Conservation (phyloP, 2,888 invertebrate genomes). For the Eilema griseolum region DNA sequence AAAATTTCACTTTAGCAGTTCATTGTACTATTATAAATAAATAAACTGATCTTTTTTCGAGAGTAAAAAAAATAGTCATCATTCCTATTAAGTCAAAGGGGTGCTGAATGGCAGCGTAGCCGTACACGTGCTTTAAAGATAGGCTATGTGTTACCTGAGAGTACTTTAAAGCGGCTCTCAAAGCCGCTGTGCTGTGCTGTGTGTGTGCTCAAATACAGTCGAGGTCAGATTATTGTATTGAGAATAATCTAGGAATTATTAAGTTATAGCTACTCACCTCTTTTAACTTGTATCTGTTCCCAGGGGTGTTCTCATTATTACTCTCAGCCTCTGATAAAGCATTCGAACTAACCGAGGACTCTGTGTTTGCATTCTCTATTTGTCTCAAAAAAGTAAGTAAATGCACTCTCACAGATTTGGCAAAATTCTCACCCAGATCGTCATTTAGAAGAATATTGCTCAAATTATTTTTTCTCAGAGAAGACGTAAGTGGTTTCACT, state of each 20-base stretch:
- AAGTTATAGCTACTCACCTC: conserved; percentile 75
- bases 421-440: conserved; percentile 70
- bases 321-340: conserved; percentile 53
- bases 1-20: too few relatives aligned
- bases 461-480: conserved; percentile 69
- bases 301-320: conserved; percentile 69
- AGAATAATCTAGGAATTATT: not conserved
- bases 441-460: conserved; percentile 56
- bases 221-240: too few relatives aligned
- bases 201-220: too few relatives aligned
- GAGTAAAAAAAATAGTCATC: too few relatives aligned
- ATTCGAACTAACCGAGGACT: conserved; percentile 58
- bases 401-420: conserved; percentile 71
- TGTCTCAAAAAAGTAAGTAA: conserved; percentile 75
- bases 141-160: too few relatives aligned
- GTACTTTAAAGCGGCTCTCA: too few relatives aligned
- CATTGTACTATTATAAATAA: too few relatives aligned
- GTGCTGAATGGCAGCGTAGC: too few relatives aligned
- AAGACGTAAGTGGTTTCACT: conserved; percentile 64
- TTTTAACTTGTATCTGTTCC: conserved; percentile 85
- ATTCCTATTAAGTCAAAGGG: too few relatives aligned
- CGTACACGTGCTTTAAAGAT: too few relatives aligned
- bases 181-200: too few relatives aligned
- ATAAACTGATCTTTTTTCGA: too few relatives aligned
- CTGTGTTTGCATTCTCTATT: conserved; percentile 75